Evolutionary conservation across 2,888 invertebrate genomes (phyloP).

Genomic region (Tetranychus truncatus): DNA sequence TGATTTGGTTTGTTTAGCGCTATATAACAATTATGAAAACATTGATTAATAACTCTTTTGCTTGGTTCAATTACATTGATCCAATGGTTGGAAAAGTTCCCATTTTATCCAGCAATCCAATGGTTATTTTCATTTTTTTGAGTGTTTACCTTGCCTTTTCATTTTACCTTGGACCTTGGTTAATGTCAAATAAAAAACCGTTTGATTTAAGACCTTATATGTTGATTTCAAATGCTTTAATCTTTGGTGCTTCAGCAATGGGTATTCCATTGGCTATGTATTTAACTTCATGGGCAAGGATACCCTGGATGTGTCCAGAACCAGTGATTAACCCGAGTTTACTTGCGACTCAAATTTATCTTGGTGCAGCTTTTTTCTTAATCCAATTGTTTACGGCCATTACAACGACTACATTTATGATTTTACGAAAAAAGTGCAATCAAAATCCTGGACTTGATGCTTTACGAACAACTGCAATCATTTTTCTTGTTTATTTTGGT

Average conservation of each 20-base stretch:
- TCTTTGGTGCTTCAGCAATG: not conserved
- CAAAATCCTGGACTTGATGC: not conserved
- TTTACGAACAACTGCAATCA: not conserved
- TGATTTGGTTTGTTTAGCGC: no score
- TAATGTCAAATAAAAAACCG: not conserved
- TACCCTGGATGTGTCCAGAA: not conserved
- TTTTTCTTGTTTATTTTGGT: not conserved
- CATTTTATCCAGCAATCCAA: not conserved
- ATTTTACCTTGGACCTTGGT: not conserved
- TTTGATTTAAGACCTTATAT: not conserved
- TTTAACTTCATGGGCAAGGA: not conserved
- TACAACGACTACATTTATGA: not conserved
- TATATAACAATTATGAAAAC: no score
- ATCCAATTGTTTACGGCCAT: not conserved
- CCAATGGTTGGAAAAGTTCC: not conserved
- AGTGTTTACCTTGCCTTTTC: not conserved
- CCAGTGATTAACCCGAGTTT: not conserved
- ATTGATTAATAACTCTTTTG: not conserved
- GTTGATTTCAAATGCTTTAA: not conserved
- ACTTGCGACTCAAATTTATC: not conserved
- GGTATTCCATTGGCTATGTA: not conserved
- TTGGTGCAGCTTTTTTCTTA: slow-evolving; percentile 1
- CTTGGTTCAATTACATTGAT: not conserved
- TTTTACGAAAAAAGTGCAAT: not conserved
- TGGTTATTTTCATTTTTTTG: not conserved